These are phyloP conservation scores for Istiophorus platypterus DNA, from an alignment of 2,113 vertebrate genomes.

Conservation along the genomic window DNA sequence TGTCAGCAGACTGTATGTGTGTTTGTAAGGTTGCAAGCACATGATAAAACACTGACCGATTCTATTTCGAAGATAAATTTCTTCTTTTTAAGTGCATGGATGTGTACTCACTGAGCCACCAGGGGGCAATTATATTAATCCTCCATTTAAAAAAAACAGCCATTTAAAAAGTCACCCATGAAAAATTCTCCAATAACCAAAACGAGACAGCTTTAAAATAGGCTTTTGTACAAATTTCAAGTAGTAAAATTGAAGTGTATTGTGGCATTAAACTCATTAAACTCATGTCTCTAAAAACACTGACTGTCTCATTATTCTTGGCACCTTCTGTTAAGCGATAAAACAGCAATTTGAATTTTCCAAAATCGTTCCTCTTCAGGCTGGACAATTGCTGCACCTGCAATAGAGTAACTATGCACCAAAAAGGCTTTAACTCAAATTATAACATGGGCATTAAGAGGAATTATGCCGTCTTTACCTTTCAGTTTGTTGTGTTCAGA, in stretches of 20 bases:
- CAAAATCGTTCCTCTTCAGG: neutral
- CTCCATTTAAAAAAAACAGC: neutral
- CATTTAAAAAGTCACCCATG: neutral
- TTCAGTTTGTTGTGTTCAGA: conserved; percentile 99
- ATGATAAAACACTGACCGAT: neutral
- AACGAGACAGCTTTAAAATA: neutral
- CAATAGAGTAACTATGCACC: neutral
- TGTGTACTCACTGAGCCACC: neutral
- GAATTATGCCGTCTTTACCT: conserved; percentile 83
- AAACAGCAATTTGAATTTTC: conserved; percentile 14
- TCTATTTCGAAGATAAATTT: neutral
- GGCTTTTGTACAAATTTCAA: conserved; percentile 11
- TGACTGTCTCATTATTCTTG: conserved; percentile 22
- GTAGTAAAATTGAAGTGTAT: neutral
- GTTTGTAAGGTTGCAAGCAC: conserved; percentile 6
- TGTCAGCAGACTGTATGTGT: neutral
- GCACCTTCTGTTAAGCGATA: conserved; percentile 13
- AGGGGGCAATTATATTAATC: neutral
- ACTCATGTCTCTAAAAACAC: neutral
- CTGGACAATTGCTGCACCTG: neutral
- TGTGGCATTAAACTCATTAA: conserved; percentile 6
- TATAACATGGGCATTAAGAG: neutral
- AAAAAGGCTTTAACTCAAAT: neutral
- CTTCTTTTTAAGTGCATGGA: neutral
- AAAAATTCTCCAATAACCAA: neutral